Evolutionary conservation across 2,113 vertebrate species (phyloP).

Genomic region (Toxostoma redivivum): DNA sequence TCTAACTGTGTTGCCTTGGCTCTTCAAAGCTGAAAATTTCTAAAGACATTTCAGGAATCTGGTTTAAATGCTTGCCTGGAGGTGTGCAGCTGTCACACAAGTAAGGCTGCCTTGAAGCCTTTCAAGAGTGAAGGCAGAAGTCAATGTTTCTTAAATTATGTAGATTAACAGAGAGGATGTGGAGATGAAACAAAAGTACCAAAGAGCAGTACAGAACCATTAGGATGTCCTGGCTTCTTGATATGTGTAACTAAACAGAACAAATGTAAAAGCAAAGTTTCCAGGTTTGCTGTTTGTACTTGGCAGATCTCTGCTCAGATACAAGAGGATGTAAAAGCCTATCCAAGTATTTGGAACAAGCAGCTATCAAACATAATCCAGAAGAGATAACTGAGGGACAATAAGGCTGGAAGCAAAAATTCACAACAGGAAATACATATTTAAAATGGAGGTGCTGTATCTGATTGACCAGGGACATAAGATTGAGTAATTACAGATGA

Average conservation of each 20-base stretch:
- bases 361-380: neutral
- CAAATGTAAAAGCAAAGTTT: neutral
- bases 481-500: neutral
- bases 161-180: neutral
- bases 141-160: neutral
- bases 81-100: neutral
- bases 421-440: neutral
- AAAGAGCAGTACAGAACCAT: neutral
- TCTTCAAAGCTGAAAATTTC: neutral
- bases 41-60: neutral
- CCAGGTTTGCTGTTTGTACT: neutral
- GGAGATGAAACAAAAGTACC: neutral
- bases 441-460: neutral
- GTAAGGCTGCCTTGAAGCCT: neutral
- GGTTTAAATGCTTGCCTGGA: neutral
- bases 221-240: neutral
- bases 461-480: neutral
- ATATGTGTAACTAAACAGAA: neutral
- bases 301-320: neutral
- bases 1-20: neutral
- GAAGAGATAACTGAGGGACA: neutral
- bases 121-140: neutral
- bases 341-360: neutral
- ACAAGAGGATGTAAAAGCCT: neutral
- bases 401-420: constrained; percentile 20